Base-by-base conservation (phyloP, 1,140 invertebrate genomes). In the Lethocerus indicus region DNA sequence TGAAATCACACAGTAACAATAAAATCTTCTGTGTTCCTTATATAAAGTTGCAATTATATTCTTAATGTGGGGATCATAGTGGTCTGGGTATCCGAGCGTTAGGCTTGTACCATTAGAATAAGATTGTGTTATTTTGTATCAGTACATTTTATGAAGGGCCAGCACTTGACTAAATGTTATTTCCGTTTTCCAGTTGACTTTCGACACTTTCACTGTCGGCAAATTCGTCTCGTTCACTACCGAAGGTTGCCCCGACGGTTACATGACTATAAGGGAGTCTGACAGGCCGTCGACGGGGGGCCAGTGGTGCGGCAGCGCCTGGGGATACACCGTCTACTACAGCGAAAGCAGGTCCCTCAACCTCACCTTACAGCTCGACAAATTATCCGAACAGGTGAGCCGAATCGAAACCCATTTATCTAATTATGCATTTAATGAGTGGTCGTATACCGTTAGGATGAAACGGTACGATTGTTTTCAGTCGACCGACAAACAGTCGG, bases 131-230 rank as follows among this genome's bases (percentile, higher is more conserved):
- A n/a, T n/a, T n/a, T n/a, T n/a, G n/a, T n/a, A 32, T 9, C 29
- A 32, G 29, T 9, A 9, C 29, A 9, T 32, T 9, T 32, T 32
- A 9, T 32, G 29, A 32, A 9, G 29, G n/a, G 29, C 9, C 29
- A 18, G 7, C 13, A n/a, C 13, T 40, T 40, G 7, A 12, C 7
- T 6, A 18, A 5, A 41, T 35, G 40, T 45, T n/a, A n/a, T n/a
- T n/a, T n/a, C n/a, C n/a, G n/a, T 52, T 35, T 60, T 58, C 6
- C 75, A 89, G 84, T 66, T 89, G 56, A 83, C 83, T 28, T 81
- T 89, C 64, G 83, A 87, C 61, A 85, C 83, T 60, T 87, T 89
- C 65, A 87, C 84, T 2, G 72, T 89, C 26, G 85, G 85, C 32
- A 77, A 81, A 56, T 87, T 87, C 62, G 81, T 81, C 5, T 87